Evolutionary conservation across 2,888 invertebrate species (phyloP).

Genomic region (Caradrina kadenii): DNA sequence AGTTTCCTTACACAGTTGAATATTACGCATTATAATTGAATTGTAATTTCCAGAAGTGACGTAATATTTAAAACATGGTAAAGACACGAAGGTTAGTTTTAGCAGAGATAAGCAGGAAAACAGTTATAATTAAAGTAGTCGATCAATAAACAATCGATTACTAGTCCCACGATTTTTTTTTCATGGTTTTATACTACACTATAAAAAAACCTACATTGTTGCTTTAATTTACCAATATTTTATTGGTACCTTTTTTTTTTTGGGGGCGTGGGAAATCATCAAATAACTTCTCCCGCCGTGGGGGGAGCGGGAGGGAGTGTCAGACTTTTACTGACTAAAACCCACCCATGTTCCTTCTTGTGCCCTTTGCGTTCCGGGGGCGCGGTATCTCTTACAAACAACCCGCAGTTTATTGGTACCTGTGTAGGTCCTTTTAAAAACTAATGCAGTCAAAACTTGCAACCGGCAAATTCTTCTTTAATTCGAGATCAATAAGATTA

Average conservation of each 20-base stretch:
- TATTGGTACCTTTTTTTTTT: neutral
- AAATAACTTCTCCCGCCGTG: too few relatives aligned
- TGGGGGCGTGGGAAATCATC: too few relatives aligned
- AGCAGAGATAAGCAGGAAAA: conserved; percentile 41
- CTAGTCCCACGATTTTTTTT: conserved; percentile 11
- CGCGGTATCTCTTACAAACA: too few relatives aligned
- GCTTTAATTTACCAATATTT: neutral
- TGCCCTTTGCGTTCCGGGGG: too few relatives aligned
- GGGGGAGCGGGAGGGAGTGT: too few relatives aligned
- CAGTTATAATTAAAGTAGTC: conserved; percentile 14
- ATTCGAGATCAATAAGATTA: conserved; percentile 32
- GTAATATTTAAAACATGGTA: conserved; percentile 29
- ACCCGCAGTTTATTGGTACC: neutral
- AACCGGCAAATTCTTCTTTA: conserved; percentile 13
- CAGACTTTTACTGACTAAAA: too few relatives aligned
- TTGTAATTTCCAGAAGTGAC: conserved; percentile 34
- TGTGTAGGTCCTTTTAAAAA: neutral
- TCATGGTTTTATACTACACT: neutral
- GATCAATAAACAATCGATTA: conserved; percentile 24
- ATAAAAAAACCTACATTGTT: neutral
- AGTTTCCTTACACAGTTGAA: conserved; percentile 35
- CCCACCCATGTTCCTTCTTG: too few relatives aligned
- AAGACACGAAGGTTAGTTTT: conserved; percentile 15
- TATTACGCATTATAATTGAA: conserved; percentile 48
- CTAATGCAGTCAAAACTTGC: conserved; percentile 4